Conservation (phyloP, 2,888 invertebrate genomes). For the Oligia strigilis region DNA sequence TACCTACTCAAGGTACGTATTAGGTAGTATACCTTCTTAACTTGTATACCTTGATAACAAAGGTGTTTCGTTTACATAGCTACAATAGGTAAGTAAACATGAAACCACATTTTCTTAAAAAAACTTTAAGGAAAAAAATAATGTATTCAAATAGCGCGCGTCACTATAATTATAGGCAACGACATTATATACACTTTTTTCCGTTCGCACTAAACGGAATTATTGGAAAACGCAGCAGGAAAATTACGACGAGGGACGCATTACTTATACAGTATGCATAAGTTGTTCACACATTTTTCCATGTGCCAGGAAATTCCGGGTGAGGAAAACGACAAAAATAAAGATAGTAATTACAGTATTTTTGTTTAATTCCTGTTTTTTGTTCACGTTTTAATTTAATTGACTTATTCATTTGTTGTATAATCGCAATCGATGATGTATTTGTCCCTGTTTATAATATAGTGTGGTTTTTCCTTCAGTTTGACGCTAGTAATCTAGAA, state of each 20-base stretch:
- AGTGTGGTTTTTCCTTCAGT: neutral
- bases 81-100: neutral
- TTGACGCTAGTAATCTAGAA: neutral
- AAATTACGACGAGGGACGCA: conserved; percentile 11
- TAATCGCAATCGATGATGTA: neutral
- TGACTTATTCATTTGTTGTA: neutral
- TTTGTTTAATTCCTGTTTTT: conserved; percentile 19
- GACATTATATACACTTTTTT: conserved; percentile 7
- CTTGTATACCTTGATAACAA: neutral
- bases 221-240: conserved; percentile 38
- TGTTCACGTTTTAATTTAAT: neutral
- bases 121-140: neutral
- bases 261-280: conserved; percentile 5
- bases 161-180: neutral
- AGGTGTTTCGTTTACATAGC: neutral
- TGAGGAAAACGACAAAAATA: conserved; percentile 25
- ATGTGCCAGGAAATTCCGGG: conserved; percentile 26
- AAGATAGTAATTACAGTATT: neutral
- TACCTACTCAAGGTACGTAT: neutral
- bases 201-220: conserved; percentile 31
- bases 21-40: neutral
- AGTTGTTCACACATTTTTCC: conserved; percentile 36
- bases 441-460: neutral
- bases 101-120: neutral
- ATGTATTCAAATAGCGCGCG: conserved; percentile 6